Evolutionary conservation across 2,113 vertebrate species (phyloP), one percentile per base, ranked within the genome.

Genomic region (Zosterops japonicus): DNA sequence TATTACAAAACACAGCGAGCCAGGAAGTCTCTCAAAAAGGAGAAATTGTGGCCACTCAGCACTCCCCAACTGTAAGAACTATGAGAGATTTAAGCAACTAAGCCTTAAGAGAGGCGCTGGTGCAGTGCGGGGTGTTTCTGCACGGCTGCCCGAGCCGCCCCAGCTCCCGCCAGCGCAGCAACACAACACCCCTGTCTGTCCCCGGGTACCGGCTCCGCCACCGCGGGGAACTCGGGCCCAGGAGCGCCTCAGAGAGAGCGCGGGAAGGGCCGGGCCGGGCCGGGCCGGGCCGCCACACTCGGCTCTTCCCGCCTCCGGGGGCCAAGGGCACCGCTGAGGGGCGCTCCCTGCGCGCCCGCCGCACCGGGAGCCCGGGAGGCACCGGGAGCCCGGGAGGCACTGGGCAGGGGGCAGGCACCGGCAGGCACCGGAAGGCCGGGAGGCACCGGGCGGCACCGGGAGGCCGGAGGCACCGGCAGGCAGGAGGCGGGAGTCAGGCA

Each of bases 161-260:
- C 33, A 1, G 42, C 0, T 36, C 12, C 9, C 15, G 7, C 0
- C 41, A 44, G 68, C 77, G 56, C 2, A 0, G 33, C 64, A 41
- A 5, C 0, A 3, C 15, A 11, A 6, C 11, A 6, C 0, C 27
- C 4, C 23, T 0, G 35, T 1, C 14, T 0, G 41, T 2, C 12
- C 14, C 36, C 9, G 8, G 16, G 1, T 1, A 6, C 21, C 44
- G 1, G 31, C 52, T 18, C n/a, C 35, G 31, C 1, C 11, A 42
- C 42, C 2, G 49, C 14, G 36, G 31, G 8, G 2, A 33, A 11
- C 1, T 7, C 5, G 6, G 27, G 27, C 21, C 70, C 65, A 7
- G n/a, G 22, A n/a, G 21, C 9, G 33, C n/a, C 42, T 14, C 71
- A 3, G 14, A 5, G 13, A 20, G 29, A 27, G 21, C 47, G 7